A percentile compares a stretch with the other conserved stretches of the same genome.
phyloP scores from a whole-genome alignment of 2,888 invertebrate species.

The Trilocha varians region DNA sequence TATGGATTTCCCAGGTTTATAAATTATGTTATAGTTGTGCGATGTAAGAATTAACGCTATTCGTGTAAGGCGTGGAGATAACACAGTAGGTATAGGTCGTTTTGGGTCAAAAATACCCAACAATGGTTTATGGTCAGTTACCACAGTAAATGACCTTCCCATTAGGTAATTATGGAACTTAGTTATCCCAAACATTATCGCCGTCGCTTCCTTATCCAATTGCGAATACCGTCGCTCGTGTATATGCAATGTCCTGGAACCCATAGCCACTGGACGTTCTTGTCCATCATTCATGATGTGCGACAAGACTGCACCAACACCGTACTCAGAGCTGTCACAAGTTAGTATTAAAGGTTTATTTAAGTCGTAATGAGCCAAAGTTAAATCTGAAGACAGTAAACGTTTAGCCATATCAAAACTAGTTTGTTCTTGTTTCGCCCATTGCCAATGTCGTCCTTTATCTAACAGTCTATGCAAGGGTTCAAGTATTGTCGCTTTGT shows the following conservation, averaged over 20 bases:
- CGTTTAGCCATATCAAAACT: slow-evolving; percentile 9
- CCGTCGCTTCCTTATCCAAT: not conserved
- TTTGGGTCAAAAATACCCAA: slow-evolving; percentile 6
- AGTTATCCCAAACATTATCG: not conserved
- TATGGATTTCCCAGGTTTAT: not conserved
- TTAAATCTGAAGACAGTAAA: too few species aligned
- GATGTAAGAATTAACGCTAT: not conserved
- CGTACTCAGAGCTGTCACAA: slow-evolving; percentile 13
- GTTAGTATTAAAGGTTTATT: slow-evolving; percentile 5
- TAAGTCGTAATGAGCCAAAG: slow-evolving; percentile 4
- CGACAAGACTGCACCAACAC: slow-evolving; percentile 12
- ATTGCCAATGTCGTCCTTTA: slow-evolving; percentile 8
- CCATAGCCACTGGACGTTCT: slow-evolving; percentile 13
- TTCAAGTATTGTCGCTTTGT: slow-evolving; percentile 12
- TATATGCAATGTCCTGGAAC: slow-evolving; percentile 12
- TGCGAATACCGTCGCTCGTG: slow-evolving; percentile 12
- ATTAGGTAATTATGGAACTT: slow-evolving; percentile 3
- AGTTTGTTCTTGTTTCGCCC: slow-evolving; percentile 8
- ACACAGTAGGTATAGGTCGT: slow-evolving; percentile 8
- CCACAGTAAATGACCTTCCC: slow-evolving; percentile 8
- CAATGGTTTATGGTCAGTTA: slow-evolving; percentile 13
- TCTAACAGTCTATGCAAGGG: slow-evolving; percentile 14
- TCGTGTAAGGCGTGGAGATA: slow-evolving; percentile 8
- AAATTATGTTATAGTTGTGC: not conserved
- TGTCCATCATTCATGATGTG: slow-evolving; percentile 13